Evolutionary conservation across 2,888 invertebrate species (phyloP).

Genomic region (Drosophila sordidula): DNA sequence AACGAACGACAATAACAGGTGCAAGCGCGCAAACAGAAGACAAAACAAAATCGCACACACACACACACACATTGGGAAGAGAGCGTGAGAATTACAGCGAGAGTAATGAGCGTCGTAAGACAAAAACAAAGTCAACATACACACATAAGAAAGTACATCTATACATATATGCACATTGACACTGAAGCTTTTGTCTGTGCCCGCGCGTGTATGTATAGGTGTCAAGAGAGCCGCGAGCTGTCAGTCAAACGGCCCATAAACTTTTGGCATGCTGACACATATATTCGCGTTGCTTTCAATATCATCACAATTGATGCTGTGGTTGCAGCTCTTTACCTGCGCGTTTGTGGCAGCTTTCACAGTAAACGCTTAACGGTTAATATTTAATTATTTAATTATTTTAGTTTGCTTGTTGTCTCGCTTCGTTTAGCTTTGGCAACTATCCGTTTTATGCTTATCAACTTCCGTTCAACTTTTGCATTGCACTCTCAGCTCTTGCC

Average conservation of each 20-base stretch:
- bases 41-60: constrained; percentile 24
- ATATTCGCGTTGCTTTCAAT: constrained; percentile 21
- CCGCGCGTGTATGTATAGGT: constrained; percentile 6
- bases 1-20: constrained; percentile 38
- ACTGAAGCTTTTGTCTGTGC: constrained; percentile 29
- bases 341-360: constrained; percentile 52
- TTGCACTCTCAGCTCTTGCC: constrained; percentile 31
- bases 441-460: constrained; percentile 37
- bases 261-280: constrained; percentile 70
- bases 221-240: constrained; percentile 24
- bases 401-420: background rate
- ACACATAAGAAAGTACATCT: constrained; percentile 1
- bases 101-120: constrained; percentile 41
- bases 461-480: constrained; percentile 56
- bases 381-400: constrained; percentile 2
- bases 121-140: constrained; percentile 38
- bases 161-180: constrained; percentile 14
- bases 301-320: constrained; percentile 28
- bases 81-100: constrained; percentile 42
- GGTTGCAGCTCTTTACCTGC: constrained; percentile 33
- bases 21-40: constrained; percentile 38
- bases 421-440: constrained; percentile 10
- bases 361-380: constrained; percentile 15
- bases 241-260: constrained; percentile 23
- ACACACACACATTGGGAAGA: constrained; percentile 29